Percentiles rank a stretch among this genome's conserved stretches.
Conservation (phyloP, 2,797 vertebrate genomes). For the Australoheros facetus region DNA sequence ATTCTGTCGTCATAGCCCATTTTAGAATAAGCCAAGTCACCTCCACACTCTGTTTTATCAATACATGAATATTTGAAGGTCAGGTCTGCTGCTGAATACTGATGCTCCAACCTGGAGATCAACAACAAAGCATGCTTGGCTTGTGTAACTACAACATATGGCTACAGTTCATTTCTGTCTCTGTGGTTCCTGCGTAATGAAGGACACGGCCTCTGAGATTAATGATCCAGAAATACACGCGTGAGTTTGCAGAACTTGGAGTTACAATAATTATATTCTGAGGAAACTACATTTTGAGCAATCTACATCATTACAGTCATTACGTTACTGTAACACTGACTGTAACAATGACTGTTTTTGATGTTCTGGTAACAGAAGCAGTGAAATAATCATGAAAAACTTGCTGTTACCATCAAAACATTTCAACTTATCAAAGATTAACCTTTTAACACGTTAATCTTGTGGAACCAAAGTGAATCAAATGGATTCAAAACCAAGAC, state of each 20-base stretch:
- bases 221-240: conserved; percentile 6
- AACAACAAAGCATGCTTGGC: conserved; percentile 5
- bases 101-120: conserved; percentile 22
- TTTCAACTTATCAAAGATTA: neutral
- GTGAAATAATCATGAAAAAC: neutral
- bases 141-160: neutral
- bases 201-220: conserved; percentile 1
- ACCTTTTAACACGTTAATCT: neutral
- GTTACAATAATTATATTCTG: neutral
- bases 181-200: neutral
- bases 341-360: neutral
- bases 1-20: neutral
- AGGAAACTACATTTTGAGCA: neutral
- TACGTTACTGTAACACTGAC: neutral
- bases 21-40: neutral
- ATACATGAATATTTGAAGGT: neutral
- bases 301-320: neutral
- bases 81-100: conserved; percentile 14
- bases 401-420: neutral
- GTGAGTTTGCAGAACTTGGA: neutral
- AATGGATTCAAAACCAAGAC: neutral
- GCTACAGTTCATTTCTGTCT: conserved; percentile 4
- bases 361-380: neutral
- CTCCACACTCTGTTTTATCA: neutral
- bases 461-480: too few species aligned